Conservation (phyloP, 2,888 invertebrate species). For the Ametastegia equiseti region DNA sequence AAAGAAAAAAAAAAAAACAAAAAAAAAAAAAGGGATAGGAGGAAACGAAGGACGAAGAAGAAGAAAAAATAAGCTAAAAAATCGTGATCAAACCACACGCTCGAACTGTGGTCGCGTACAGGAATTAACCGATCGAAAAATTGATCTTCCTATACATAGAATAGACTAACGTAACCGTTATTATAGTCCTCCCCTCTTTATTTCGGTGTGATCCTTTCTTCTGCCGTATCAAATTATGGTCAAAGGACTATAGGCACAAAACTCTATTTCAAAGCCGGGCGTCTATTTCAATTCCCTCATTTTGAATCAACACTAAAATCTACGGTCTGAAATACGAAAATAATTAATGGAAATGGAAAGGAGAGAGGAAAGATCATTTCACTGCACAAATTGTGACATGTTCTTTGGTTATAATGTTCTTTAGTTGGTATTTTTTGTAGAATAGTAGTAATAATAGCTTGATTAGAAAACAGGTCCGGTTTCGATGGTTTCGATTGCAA, state of each 20-base stretch:
- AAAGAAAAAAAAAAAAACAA: background rate
- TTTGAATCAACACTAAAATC: background rate
- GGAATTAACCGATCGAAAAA: constrained; percentile 20
- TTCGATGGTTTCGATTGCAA: background rate
- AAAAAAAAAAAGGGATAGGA: background rate
- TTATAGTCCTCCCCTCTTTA: background rate
- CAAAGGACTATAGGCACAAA: background rate
- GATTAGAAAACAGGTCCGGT: background rate
- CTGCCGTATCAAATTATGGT: background rate
- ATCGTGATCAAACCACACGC: background rate
- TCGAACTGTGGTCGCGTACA: background rate
- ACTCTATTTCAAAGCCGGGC: background rate
- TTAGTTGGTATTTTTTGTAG: background rate
- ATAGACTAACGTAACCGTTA: no score
- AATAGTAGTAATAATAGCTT: background rate
- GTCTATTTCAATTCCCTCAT: background rate
- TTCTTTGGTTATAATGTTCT: constrained; percentile 1
- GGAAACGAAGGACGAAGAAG: background rate
- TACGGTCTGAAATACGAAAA: background rate
- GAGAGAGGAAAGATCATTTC: background rate
- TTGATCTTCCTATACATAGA: background rate
- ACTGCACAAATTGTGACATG: background rate
- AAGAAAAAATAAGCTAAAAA: background rate
- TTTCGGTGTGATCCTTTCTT: background rate
- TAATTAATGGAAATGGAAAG: background rate